A percentile compares a stretch with the other conserved stretches of the same genome.
Evolutionary conservation across 2,888 invertebrate species (phyloP).

Genomic region (Drosophila silvestris): DNA sequence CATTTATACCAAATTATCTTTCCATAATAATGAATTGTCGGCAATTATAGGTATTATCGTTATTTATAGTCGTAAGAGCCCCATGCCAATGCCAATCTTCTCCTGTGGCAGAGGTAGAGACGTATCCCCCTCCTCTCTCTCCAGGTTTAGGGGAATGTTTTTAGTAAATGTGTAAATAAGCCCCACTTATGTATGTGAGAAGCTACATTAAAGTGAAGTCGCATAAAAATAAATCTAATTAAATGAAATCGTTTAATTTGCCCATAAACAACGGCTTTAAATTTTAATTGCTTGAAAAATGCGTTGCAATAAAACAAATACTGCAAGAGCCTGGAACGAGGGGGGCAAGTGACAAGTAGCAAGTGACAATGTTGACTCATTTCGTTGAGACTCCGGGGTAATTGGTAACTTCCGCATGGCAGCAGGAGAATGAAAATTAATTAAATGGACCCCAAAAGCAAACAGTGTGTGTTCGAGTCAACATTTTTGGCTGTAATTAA

Average conservation of each 20-base stretch:
- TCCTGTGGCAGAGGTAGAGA: conserved; percentile 21
- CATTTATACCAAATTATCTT: conserved; percentile 85
- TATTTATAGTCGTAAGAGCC: conserved; percentile 84
- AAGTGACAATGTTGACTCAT: conserved; percentile 49
- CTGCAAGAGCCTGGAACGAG: not conserved
- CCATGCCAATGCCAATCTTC: conserved; percentile 51
- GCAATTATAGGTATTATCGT: conserved; percentile 85
- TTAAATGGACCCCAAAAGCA: conserved; percentile 50
- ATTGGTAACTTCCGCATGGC: conserved; percentile 68
- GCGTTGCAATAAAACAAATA: conserved; percentile 28
- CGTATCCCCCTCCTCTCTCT: not conserved
- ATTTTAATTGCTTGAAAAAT: conserved; percentile 65
- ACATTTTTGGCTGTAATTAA: conserved; percentile 47
- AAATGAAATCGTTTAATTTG: conserved; percentile 70
- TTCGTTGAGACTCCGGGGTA: conserved; percentile 42
- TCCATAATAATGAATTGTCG: conserved; percentile 85
- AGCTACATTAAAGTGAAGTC: conserved; percentile 40
- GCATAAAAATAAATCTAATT: conserved; percentile 79
- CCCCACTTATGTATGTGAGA: conserved; percentile 44
- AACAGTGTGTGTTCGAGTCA: conserved; percentile 39
- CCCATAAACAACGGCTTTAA: conserved; percentile 64
- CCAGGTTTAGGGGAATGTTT: not conserved
- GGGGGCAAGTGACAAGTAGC: conserved; percentile 21
- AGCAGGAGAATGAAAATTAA: conserved; percentile 50
- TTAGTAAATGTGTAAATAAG: conserved; percentile 62